Base-by-base conservation (phyloP, 2,113 vertebrate genomes). In the Phyllostomus discolor region DNA sequence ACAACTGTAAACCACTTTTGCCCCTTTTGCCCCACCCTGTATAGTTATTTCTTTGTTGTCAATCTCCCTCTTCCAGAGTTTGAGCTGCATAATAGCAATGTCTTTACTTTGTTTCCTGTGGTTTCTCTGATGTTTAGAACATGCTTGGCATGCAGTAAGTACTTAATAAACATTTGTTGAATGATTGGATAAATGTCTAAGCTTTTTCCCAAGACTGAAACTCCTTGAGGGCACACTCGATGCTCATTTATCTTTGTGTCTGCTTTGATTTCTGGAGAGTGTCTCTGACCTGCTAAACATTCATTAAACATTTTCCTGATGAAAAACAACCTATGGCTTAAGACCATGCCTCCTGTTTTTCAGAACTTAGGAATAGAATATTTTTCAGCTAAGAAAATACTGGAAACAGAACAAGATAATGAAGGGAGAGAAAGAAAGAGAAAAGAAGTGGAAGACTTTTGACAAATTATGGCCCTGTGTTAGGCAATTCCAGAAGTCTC, bases 131-230 rank as follows among this genome's bases (percentile, higher is more conserved):
- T 80, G 52, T 72, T 66, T 66, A 67, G 66, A 82, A 90, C 48
- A 66, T 79, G 62, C 48, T 87, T 54, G 70, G 76, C 78, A 67
- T 76, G 28, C 72, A 33, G 43, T 75, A 79, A 94, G 57, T 50
- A 66, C 81, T 94, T 97, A 84, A 73, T 94, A 81, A 91, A 90
- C 87, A 73, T 82, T 70, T 94, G 88, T 87, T 52, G 69, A 80
- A 33, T 85, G 89, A 81, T 15, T 76, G 70, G 76, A 52, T 26
- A 84, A 52, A 59, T n/a, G 26, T 88, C 72, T 88, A 35, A 95
- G 46, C 22, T 31, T 78, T 88, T 93, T 22, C 66, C 94, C 72
- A 84, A 87, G 84, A 64, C 81, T 64, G 69, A 88, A 83, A 75
- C 64, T 87, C 75, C 76, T 35, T 80, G 89, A 94, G 84, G 93